Evolutionary conservation across 2,113 vertebrate species (phyloP), one percentile per base, ranked within the genome.

Genomic region (Apistogramma diplotaenia): DNA sequence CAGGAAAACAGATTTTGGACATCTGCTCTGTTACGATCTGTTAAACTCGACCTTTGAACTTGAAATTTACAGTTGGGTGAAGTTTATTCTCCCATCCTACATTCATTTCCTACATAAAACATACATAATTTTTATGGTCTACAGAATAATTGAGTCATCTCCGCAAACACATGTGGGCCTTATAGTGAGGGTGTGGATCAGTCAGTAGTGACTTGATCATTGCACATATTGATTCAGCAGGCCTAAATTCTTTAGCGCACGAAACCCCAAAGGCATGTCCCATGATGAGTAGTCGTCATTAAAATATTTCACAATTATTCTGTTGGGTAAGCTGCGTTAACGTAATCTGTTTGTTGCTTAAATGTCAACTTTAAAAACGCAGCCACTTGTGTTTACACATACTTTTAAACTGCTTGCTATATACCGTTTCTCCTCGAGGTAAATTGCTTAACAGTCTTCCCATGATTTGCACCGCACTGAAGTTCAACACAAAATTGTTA

Each of bases 21-120:
- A 83, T 81, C 80, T 89, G 79, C 80, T 79, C 54, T 16, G 31
- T 85, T 77, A 76, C 15, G 4, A 81, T 70, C 51, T 35, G 54
- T 87, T 85, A 79, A 78, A 87, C 21, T 23, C 4, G 13, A 88
- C 71, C 65, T 90, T 84, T 85, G 57, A 83, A 61, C 79, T 74
- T 60, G 11, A 78, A 57, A 40, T 76, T 56, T 8, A 54, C 53
- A 56, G 71, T 49, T 6, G 46, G 23, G 29, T 62, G 9, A 78
- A 74, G 51, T 21, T 18, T 79, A 21, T 60, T 76, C 49, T 74
- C 15, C 72, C 73, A 53, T 37, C 25, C 16, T 65, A 7, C 8
- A n/a, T 15, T 29, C 8, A 70, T 49, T 51, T 16, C 65, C 10
- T 23, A n/a, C 27, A 54, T 35, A 4, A 74, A 70, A 54, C 6